Base-by-base conservation (phyloP, 2,888 invertebrate genomes). In the Cantharis rustica region DNA sequence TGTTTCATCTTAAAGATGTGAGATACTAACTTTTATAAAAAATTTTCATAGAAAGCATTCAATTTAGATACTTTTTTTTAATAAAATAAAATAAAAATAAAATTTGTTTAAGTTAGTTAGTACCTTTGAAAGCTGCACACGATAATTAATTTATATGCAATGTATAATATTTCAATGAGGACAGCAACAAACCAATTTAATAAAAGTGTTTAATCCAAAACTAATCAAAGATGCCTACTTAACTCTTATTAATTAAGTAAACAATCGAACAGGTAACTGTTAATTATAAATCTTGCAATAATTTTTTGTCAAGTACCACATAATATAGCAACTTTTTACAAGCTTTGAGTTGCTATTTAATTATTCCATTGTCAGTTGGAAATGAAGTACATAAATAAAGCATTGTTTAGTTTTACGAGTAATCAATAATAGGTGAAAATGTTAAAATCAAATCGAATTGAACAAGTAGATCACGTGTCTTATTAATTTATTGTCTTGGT, bases 1-100 rank as follows among this genome's bases (percentile, higher is more conserved):
- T 69, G 69, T 73, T 66, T 15, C 61, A 69, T 69, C 72, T 76
- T 69, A 76, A 73, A 73, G 76, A 70, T 66, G 47, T 68, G 61
- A 74, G 73, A 66, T 20, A 20, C 20, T 66, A 20, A n/a, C 9
- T 47, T 47, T 47, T 7, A 47, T n/a, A 47, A 47, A n/a, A 9
- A 13, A 9, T 47, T 47, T 47, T 47, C n/a, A n/a, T 47, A 47
- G 11, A n/a, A 5, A 47, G 7, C 4, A 5, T 47, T 47, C n/a
- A 47, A 23, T 13, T 31, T 31, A 10, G 10, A 4, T 20, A 20
- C 20, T 20, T 3, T 20, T 20, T 20, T n/a, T n/a, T n/a, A n/a
- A n/a, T n/a, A n/a, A n/a, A n/a, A n/a, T n/a, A n/a, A n/a, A n/a
- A n/a, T n/a, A n/a, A n/a, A n/a, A n/a, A n/a, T n/a, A n/a, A n/a